Percentiles rank a stretch among this genome's conserved stretches.
phyloP scores from a whole-genome alignment of 2,888 invertebrate genomes.

The Idaea dimidiata region DNA sequence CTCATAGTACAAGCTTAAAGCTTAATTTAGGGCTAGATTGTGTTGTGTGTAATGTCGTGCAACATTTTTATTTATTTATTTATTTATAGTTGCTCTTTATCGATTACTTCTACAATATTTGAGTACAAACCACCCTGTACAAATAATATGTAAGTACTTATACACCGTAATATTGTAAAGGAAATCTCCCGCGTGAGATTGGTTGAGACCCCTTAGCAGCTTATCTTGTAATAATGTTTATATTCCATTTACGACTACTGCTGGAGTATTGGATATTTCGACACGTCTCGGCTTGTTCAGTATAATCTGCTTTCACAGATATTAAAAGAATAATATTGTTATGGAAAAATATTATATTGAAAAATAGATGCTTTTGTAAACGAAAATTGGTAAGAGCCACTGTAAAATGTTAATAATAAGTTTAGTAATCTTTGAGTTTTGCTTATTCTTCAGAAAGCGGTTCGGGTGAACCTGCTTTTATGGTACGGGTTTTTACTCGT shows the following conservation, averaged over 20 bases:
- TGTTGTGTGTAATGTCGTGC: no score
- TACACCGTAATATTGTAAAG: conserved; percentile 35
- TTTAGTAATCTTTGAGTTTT: no score
- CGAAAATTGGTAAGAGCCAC: background rate
- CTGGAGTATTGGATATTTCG: conserved; percentile 27
- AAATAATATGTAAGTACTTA: background rate
- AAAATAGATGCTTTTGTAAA: background rate
- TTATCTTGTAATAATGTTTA: conserved; percentile 61
- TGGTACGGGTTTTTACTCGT: no score
- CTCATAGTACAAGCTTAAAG: no score
- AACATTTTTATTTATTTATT: no score
- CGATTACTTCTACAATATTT: conserved; percentile 18
- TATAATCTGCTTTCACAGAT: conserved; percentile 24
- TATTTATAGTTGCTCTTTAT: background rate
- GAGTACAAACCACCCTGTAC: conserved; percentile 9
- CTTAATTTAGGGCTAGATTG: no score
- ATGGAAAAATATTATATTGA: background rate
- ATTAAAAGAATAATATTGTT: background rate
- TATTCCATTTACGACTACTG: conserved; percentile 47
- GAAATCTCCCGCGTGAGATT: conserved; percentile 47
- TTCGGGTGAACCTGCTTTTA: no score
- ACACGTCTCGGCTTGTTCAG: conserved; percentile 31
- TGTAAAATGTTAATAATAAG: background rate
- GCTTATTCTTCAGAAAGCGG: no score
- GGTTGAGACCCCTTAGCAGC: conserved; percentile 44